phyloP scores from a whole-genome alignment of 2,113 vertebrate genomes.

The Crotalus viridis region DNA sequence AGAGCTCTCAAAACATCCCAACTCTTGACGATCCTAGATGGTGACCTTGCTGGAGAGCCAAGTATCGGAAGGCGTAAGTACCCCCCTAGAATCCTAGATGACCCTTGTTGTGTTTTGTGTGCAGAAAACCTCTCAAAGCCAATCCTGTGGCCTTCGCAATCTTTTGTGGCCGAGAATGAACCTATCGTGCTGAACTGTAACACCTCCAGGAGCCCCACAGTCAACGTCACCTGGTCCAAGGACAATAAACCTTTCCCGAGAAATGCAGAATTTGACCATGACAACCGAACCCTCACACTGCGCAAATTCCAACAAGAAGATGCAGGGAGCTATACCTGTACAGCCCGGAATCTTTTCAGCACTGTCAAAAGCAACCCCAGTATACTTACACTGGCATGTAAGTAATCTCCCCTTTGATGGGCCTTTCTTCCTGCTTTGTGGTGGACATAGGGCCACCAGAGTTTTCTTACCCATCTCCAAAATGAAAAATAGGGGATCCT shows the following conservation, averaged over 20 bases:
- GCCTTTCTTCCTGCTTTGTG: not conserved
- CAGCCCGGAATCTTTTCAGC: not conserved
- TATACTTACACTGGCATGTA: not conserved
- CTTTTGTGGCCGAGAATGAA: rapidly evolving
- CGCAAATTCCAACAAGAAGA: not conserved
- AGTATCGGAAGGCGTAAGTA: not conserved
- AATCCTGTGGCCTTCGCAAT: not conserved
- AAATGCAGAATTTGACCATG: not conserved
- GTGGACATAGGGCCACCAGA: not conserved
- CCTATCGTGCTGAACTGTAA: not conserved
- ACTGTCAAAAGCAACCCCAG: not conserved
- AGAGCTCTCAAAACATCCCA: not conserved
- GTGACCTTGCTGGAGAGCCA: not conserved
- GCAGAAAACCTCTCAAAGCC: not conserved
- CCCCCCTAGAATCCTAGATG: not conserved
- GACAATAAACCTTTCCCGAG: not conserved
- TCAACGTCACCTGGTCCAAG: not conserved
- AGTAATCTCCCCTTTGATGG: not conserved
- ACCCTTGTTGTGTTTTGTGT: constrained; percentile 3
- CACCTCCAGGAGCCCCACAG: not conserved
- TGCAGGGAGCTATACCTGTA: not conserved
- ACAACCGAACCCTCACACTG: not conserved
- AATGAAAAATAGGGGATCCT: not conserved
- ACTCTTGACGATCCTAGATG: not conserved
- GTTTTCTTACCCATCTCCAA: not conserved